Evolutionary conservation across 2,113 vertebrate species (phyloP), one percentile per base, ranked within the genome.

Genomic region (Delphinus delphis): DNA sequence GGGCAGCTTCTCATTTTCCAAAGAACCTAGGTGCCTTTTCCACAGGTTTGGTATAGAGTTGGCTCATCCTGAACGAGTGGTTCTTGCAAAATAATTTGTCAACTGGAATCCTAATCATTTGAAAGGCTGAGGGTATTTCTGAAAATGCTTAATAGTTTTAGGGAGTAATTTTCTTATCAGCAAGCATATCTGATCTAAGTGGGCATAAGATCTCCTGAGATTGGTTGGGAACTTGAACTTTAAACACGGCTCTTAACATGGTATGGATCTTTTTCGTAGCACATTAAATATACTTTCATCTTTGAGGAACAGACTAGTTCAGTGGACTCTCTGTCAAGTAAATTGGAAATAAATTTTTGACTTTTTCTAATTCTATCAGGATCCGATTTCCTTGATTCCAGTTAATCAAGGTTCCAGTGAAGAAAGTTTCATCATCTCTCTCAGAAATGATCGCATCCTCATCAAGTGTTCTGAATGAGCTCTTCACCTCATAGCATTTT

Each of bases 21-120:
- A 76, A 63, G 60, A 90, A 95, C 4, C 11, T 23, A 82, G 33
- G 23, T 68, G 25, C 28, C 91, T 90, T 94, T 53, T 20, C 15
- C 13, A 55, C 6, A 88, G 41, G 33, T 71, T 95, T 89, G 63
- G 38, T 18, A 36, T 84, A 68, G 77, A 60, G n/a, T 81, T 90
- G 77, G 36, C 47, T 81, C 58, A 67, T 79, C n/a, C 41, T 84
- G 60, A 76, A 73, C 67, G 71, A 86, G 67, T 71, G 28, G 17
- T 41, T 70, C 71, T 95, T 86, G 25, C n/a, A 67, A 88, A 85
- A 76, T 65, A 87, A 84, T 96, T 96, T 94, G 77, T 67, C 73
- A 82, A 3, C 47, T 87, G 44, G 18, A 96, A 83, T 91, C 63
- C 36, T 87, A 85, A 86, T 89, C 41, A 53, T 81, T 71, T 90